Percentiles rank a stretch among this genome's conserved stretches.
phyloP scores from a whole-genome alignment of 1,140 invertebrate genomes.

The Pogonognathellus flavescens region DNA sequence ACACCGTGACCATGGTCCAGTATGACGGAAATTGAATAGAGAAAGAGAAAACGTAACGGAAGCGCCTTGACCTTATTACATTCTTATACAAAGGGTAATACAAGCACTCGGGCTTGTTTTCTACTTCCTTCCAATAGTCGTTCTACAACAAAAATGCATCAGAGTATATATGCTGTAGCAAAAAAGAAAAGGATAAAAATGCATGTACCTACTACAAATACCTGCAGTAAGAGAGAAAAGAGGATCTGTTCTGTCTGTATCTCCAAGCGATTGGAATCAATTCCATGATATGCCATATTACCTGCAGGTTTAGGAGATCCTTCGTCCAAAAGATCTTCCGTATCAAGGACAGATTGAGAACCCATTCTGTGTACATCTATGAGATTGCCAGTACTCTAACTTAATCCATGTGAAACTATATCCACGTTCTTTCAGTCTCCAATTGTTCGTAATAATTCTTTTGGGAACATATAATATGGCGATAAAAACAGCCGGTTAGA shows the following conservation, averaged over 20 bases:
- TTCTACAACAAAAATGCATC: not conserved
- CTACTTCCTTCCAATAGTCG: not conserved
- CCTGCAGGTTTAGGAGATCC: slow-evolving; percentile 59
- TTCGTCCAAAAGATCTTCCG: slow-evolving; percentile 52
- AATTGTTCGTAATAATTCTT: slow-evolving; percentile 76
- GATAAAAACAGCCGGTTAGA: slow-evolving; percentile 76
- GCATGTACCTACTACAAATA: not conserved
- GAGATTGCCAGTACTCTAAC: not conserved
- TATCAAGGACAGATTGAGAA: slow-evolving; percentile 57
- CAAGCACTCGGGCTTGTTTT: no score
- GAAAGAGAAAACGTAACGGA: no score
- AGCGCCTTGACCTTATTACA: no score
- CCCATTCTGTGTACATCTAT: slow-evolving; percentile 30
- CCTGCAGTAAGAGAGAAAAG: not conserved
- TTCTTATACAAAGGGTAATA: no score
- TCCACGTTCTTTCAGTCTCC: slow-evolving; percentile 68
- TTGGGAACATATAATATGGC: slow-evolving; percentile 79
- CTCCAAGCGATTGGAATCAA: not conserved
- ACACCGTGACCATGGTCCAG: no score
- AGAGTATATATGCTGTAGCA: not conserved
- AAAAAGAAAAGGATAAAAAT: not conserved
- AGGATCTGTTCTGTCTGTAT: not conserved
- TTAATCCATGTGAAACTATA: not conserved
- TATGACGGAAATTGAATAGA: no score
- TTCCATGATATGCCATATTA: slow-evolving; percentile 48